Conservation (phyloP, 2,888 invertebrate genomes). For the Idaea aversata region DNA sequence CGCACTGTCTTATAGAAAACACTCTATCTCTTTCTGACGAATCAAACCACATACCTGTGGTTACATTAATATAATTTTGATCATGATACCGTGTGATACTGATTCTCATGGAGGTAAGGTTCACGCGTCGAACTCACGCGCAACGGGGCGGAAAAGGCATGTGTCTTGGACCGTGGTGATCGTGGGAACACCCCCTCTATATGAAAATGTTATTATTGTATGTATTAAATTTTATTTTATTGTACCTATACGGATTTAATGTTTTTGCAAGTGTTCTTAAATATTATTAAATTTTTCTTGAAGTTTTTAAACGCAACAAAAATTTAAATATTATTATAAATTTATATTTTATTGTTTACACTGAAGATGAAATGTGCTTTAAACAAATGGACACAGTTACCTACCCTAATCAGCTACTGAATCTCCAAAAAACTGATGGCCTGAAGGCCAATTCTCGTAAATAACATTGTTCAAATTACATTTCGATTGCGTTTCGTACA, state of each 20-base stretch:
- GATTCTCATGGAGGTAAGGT: slow-evolving; percentile 40
- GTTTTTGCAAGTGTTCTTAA: background rate
- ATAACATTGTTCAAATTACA: no score
- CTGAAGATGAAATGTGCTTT: no score
- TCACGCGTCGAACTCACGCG: slow-evolving; percentile 36
- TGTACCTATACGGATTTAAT: background rate
- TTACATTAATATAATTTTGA: background rate
- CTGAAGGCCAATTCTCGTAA: no score
- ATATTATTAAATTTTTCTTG: background rate
- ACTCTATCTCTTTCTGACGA: background rate
- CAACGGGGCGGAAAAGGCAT: slow-evolving; percentile 59
- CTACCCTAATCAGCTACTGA: no score
- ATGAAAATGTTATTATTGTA: slow-evolving; percentile 5
- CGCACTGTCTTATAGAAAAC: background rate
- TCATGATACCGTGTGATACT: slow-evolving; percentile 1
- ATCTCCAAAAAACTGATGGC: no score
- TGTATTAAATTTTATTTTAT: background rate
- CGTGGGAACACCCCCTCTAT: slow-evolving; percentile 48
- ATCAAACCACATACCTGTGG: background rate
- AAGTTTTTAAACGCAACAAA: background rate
- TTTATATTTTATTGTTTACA: no score
- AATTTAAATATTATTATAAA: no score
- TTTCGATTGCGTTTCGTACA: no score
- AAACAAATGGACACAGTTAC: no score
- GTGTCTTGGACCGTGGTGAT: slow-evolving; percentile 53